Evolutionary conservation across 2,113 vertebrate species (phyloP).

Genomic region (Haemorhous mexicanus): DNA sequence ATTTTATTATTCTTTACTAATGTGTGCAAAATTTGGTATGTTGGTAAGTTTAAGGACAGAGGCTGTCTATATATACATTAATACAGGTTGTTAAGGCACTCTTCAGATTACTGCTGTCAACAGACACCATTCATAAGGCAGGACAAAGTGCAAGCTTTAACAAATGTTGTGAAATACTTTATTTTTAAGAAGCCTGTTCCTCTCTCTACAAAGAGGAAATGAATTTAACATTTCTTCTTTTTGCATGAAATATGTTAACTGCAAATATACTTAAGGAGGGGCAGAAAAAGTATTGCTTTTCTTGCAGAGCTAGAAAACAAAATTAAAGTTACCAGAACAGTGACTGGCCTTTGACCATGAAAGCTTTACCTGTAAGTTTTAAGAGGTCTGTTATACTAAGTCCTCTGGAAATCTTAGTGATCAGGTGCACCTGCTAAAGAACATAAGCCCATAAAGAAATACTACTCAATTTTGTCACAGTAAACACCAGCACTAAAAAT

Average conservation of each 20-base stretch:
- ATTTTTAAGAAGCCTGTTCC: conserved; percentile 51
- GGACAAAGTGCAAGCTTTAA: conserved; percentile 1
- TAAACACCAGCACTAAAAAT: background rate
- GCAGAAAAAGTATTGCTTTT: background rate
- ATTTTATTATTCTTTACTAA: background rate
- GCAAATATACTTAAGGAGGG: background rate
- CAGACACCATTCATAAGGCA: background rate
- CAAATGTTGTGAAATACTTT: conserved; percentile 47
- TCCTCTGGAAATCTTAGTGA: background rate
- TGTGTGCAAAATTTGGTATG: background rate
- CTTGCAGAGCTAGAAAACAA: background rate
- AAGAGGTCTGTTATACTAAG: background rate
- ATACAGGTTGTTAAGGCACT: background rate
- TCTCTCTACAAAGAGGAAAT: conserved; percentile 40
- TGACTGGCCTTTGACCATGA: background rate
- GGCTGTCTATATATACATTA: background rate
- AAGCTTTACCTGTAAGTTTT: background rate
- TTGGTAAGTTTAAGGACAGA: background rate
- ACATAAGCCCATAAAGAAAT: background rate
- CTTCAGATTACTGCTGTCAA: background rate
- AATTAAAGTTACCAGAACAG: background rate
- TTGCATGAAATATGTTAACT: background rate
- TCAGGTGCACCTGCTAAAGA: background rate
- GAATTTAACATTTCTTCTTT: conserved; percentile 52
- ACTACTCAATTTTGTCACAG: background rate